Evolutionary conservation across 2,888 invertebrate species (phyloP), one percentile per base, ranked within the genome.

Genomic region (Polyploca ridens): DNA sequence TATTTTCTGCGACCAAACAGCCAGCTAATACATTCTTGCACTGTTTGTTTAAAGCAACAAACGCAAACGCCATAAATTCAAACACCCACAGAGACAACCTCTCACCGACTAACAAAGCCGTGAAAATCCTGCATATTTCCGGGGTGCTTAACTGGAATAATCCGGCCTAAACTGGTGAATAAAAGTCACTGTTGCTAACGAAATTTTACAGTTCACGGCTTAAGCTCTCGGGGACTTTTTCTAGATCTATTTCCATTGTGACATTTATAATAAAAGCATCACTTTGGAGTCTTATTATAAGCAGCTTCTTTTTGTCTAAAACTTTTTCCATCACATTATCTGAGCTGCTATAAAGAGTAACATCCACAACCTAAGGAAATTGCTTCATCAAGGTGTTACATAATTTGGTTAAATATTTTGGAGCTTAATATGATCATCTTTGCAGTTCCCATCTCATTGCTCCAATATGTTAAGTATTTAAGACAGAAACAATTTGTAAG

Each of bases 71-170:
- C 67, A 65, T 74, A 71, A 74, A 71, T 71, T 70, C 63, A 69
- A 71, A 71, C 68, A 70, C 63, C 63, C 69, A 72, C 69, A 54
- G 54, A 54, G 75, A 73, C 76, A 75, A 79, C 77, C 76, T 79
- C 75, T 77, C 76, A 72, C 75, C 64, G 73, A 70, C 72, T 74
- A 74, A 78, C 77, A 82, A 79, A 79, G 81, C 78, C 75, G 79
- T 68, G 76, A 75, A 78, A 79, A 82, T 76, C 80, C 78, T 69
- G 72, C 78, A 78, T 78, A 79, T 81, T 83, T 81, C 77, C 79
- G 75, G 76, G 63, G 73, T 71, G 72, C 74, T 83, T 79, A 77
- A 75, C 78, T 68, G 73, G 77, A 77, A 80, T 80, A 80, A 83
- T 82, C 81, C 75, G 71, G 76, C 73, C 73, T 83, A 78, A 79